Evolutionary conservation across 2,888 invertebrate genomes (phyloP).

Genomic region (Magallana nippona): DNA sequence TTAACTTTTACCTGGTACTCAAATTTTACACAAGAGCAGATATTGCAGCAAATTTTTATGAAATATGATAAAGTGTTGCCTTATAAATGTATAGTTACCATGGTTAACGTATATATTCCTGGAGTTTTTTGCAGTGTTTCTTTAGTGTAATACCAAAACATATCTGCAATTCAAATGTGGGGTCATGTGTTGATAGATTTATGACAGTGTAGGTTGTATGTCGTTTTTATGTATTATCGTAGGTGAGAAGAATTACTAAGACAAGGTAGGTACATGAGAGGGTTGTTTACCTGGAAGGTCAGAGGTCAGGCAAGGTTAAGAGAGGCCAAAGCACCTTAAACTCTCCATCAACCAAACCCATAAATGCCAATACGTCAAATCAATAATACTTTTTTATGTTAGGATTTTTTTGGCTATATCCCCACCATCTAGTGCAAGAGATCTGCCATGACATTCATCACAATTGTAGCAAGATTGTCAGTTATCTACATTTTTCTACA

Average conservation of each 20-base stretch:
- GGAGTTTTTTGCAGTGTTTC: background rate
- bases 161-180: slow-evolving; percentile 5
- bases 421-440: no score
- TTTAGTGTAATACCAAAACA: background rate
- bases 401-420: no score
- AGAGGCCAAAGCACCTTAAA: background rate
- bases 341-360: background rate
- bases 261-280: background rate
- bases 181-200: background rate
- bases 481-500: no score
- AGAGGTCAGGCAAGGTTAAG: background rate
- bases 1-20: background rate
- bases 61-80: no score
- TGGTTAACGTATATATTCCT: no score
- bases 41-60: no score
- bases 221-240: background rate
- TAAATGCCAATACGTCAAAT: background rate
- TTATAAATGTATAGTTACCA: no score
- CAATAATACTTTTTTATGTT: background rate
- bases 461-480: no score
- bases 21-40: no score
- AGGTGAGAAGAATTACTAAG: slow-evolving; percentile 4
- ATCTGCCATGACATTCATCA: no score
- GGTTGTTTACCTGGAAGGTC: background rate
- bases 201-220: slow-evolving; percentile 13